Conservation (phyloP, 2,888 invertebrate genomes). For the Stegana nigrithorax region DNA sequence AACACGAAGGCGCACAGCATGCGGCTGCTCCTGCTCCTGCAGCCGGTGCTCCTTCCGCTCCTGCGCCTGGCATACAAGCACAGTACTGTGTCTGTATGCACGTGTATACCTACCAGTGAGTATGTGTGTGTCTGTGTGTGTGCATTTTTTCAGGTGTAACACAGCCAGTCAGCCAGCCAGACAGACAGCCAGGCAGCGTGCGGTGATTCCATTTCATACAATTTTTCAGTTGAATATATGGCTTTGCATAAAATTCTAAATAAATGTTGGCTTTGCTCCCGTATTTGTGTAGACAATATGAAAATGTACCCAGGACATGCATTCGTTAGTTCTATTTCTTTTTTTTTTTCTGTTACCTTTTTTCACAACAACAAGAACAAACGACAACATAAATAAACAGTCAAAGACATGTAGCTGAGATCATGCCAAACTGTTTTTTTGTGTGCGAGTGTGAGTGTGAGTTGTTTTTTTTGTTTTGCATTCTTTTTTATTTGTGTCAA, state of each 20-base stretch:
- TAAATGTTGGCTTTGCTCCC: constrained; percentile 34
- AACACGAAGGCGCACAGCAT: constrained; percentile 34
- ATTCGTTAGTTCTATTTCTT: too few species aligned
- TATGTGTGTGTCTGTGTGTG: constrained; percentile 21
- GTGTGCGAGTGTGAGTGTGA: too few species aligned
- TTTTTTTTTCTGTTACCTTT: too few species aligned
- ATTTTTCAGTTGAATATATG: constrained; percentile 46
- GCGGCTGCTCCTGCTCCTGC: too few species aligned
- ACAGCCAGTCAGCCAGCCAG: constrained; percentile 33
- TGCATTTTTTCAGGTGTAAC: constrained; percentile 30
- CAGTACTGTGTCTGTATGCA: constrained; percentile 14
- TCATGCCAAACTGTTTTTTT: not conserved
- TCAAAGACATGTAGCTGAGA: not conserved
- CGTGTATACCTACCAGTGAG: constrained; percentile 19
- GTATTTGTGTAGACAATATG: too few species aligned
- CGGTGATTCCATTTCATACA: constrained; percentile 54
- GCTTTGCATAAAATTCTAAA: constrained; percentile 54
- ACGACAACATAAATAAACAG: constrained; percentile 1
- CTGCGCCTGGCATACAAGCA: too few species aligned
- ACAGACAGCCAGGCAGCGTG: constrained; percentile 36
- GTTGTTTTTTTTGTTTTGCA: too few species aligned
- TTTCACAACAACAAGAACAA: constrained; percentile 6
- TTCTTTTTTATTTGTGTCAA: not conserved
- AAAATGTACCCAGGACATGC: too few species aligned
- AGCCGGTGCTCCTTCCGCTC: too few species aligned